Base-by-base conservation (phyloP, 35 echinoderm and acorn worm genomes). In the Apostichopus californicus region DNA sequence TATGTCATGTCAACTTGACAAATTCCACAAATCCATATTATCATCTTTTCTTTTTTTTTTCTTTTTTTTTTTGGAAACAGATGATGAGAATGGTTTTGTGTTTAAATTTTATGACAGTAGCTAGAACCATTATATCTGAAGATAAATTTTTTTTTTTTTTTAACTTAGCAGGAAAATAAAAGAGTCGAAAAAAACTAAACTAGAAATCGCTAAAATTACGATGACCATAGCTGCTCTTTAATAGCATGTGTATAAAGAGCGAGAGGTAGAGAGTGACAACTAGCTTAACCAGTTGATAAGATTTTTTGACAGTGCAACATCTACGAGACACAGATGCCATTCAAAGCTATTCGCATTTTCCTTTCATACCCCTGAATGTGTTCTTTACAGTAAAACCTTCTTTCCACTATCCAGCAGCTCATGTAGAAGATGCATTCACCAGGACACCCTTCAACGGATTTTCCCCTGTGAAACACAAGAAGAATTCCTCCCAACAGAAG, bases 361-460 rank as follows among this genome's bases (percentile, higher is more conserved):
- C 17, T 75, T 75, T 75, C 71, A 75, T 75, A 46, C 34, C n/a
- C 71, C 71, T 18, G 71, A 7, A 75, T 75, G 14, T 6, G 15
- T 22, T 20, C 15, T 20, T 75, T 75, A 73, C 70, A 6, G 70
- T 73, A 73, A 75, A 75, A 75, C 71, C 7, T 22, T 75, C 70
- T 73, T 18, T 68, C 64, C 64, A 75, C 71, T 75, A 75, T 75
- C 71, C 34, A 46, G 21, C 14, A 75, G 5, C 71, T 75, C 20
- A 22, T 22, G 71, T 75, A 75, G 21, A 75, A 75, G 71, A 75
- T 75, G 11, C 71, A 75, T 75, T 75, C 71, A 75, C 71, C 57
- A 59, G 81, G 81, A 85, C 81, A 85, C 81, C 81, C 81, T 85
- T 57, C 81, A 85, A 85, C 55, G 81, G 81, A 85, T 85, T 85